Evolutionary conservation across 2,888 invertebrate species (phyloP).

Genomic region (Tenthredo distinguenda): DNA sequence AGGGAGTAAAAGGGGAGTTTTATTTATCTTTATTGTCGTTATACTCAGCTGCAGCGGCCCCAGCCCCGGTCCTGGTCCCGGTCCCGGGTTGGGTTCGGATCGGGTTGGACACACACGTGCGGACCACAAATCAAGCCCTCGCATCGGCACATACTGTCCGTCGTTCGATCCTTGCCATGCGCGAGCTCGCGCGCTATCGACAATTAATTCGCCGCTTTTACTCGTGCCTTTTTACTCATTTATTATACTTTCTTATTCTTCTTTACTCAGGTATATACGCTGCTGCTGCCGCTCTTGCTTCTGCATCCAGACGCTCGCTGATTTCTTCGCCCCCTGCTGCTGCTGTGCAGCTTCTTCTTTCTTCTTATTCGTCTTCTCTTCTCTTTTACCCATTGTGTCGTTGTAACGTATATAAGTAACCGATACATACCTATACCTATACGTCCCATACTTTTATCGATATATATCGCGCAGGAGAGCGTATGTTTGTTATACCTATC

Average conservation of each 20-base stretch:
- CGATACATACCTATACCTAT: not conserved
- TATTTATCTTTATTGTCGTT: slow-evolving; percentile 67
- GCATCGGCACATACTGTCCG: slow-evolving; percentile 57
- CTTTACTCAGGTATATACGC: not conserved
- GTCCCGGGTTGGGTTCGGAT: slow-evolving; percentile 23
- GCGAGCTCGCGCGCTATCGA: slow-evolving; percentile 69
- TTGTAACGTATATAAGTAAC: not conserved
- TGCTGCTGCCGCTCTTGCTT: not conserved
- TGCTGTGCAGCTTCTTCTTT: not conserved
- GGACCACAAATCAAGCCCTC: slow-evolving; percentile 71
- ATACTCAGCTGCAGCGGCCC: slow-evolving; percentile 49
- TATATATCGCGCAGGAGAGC: not conserved
- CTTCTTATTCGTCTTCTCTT: not conserved
- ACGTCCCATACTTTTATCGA: not conserved
- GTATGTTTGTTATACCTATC: not conserved
- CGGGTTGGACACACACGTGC: slow-evolving; percentile 68
- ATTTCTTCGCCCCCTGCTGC: not conserved
- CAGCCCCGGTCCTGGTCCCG: slow-evolving; percentile 54
- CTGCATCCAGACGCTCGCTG: not conserved
- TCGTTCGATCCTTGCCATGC: slow-evolving; percentile 51
- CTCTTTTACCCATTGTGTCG: slow-evolving; percentile 5
- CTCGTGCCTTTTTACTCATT: slow-evolving; percentile 44
- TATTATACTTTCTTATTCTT: slow-evolving; percentile 22
- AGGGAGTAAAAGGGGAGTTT: slow-evolving; percentile 30
- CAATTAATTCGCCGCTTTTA: slow-evolving; percentile 75